Base-by-base conservation (phyloP, 2,797 vertebrate genomes). In the Lutjanus campechanus region DNA sequence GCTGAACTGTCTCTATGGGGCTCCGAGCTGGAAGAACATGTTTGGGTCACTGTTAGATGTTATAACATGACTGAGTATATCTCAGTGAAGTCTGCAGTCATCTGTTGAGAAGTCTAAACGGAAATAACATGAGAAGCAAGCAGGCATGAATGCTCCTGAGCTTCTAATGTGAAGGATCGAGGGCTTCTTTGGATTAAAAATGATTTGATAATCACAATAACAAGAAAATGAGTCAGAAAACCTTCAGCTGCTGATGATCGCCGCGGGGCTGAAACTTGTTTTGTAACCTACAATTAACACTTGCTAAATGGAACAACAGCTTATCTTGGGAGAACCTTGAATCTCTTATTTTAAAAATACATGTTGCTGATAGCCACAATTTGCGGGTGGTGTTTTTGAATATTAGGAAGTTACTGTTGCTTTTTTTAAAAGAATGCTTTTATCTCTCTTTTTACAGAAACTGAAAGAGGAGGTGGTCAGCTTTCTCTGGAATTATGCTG, bases 401-500 rank as follows among this genome's bases (percentile, higher is more conserved):
- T 22, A 16, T 50, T 9, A 16, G 4, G 50, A 69, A 11, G 9
- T 49, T 49, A 0, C 41, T 66, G 53, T 47, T 51, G 20, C 43
- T 51, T n/a, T n/a, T n/a, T n/a, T 16, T 60, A 40, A 63, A 46
- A 40, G 5, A 0, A 0, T 19, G 1, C 17, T 29, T 15, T 49
- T 70, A 50, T 69, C 40, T 70, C 20, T 72, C 4, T 62, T 63
- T 64, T 46, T 47, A 2, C 90, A 99, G 98, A 97, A 96, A 91
- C 96, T 99, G 73, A 97, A 95, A 93, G 94, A 94, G 63, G 95
- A 99, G 90, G 95, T 96, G 72, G 90, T 98, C 85, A 95, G 93
- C 86, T 94, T 97, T 60, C 96, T 99, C 19, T 99, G 98, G 98
- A 96, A 56, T 67, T 96, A 97, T 13, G 95, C 97, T 55, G 89